Percentiles rank a stretch among this genome's conserved stretches.
These are phyloP conservation scores for Sphaeridia pumilis DNA, from an alignment of 2,888 invertebrate genomes.

Conservation along the genomic window DNA sequence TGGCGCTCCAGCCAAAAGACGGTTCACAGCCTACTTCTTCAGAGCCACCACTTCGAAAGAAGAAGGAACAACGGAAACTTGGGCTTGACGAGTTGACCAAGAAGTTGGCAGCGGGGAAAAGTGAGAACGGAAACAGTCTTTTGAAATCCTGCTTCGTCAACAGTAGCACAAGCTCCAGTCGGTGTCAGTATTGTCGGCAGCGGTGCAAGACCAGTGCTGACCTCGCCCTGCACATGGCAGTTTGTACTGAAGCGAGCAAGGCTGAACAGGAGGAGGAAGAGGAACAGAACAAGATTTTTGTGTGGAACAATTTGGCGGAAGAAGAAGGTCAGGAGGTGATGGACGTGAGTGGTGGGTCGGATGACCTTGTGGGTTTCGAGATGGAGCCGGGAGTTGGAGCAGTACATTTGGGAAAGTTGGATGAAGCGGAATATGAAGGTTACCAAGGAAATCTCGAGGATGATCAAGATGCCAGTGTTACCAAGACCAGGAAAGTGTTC, in stretches of 20 bases:
- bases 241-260: slow-evolving; percentile 49
- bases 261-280: no score
- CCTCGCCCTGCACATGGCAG: slow-evolving; percentile 60
- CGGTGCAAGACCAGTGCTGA: slow-evolving; percentile 75
- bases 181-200: slow-evolving; percentile 75
- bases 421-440: slow-evolving; percentile 22
- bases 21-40: no score
- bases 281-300: slow-evolving; percentile 21
- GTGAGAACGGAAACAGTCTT: slow-evolving; percentile 1
- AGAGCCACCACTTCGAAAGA: no score
- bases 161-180: slow-evolving; percentile 19
- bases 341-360: slow-evolving; percentile 30
- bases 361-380: slow-evolving; percentile 42
- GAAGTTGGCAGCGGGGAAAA: slow-evolving; percentile 19
- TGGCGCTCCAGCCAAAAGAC: slow-evolving; percentile 12
- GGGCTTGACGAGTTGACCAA: slow-evolving; percentile 17
- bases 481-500: slow-evolving; percentile 49
- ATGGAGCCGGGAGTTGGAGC: slow-evolving; percentile 45
- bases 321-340: slow-evolving; percentile 17
- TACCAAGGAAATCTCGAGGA: slow-evolving; percentile 8
- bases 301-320: slow-evolving; percentile 17
- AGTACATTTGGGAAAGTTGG: slow-evolving; percentile 31
- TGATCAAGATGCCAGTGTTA: slow-evolving; percentile 14
- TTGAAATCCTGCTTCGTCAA: slow-evolving; percentile 16
- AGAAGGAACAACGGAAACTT: slow-evolving; percentile 11